These are phyloP conservation scores for Elanoides forficatus DNA, from an alignment of 2,113 vertebrate genomes.

Conservation along the genomic window DNA sequence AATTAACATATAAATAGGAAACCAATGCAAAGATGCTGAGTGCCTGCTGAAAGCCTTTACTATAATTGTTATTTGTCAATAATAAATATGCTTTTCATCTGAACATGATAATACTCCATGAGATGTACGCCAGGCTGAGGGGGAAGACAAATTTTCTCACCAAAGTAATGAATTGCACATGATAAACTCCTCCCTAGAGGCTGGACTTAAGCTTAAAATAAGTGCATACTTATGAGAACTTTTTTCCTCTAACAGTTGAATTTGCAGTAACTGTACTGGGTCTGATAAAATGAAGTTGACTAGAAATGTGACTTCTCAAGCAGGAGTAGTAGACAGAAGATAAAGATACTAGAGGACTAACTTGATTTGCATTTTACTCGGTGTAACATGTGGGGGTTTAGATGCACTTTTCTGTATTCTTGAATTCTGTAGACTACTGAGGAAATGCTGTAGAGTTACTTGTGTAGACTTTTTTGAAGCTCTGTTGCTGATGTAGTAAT, in stretches of 20 bases:
- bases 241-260: background rate
- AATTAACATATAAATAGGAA: too few relatives aligned
- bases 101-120: background rate
- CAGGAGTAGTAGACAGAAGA: background rate
- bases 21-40: background rate
- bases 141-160: background rate
- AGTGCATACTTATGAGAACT: background rate
- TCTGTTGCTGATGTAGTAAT: background rate
- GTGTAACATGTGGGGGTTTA: background rate
- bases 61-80: background rate
- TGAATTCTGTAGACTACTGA: background rate
- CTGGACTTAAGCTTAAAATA: background rate
- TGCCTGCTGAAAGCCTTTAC: background rate
- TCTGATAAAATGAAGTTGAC: background rate
- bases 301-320: background rate
- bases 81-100: background rate
- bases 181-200: background rate
- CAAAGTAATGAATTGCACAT: background rate
- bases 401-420: background rate
- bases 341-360: background rate
- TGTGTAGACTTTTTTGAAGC: background rate
- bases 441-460: background rate
- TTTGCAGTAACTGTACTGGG: background rate
- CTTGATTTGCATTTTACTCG: background rate
- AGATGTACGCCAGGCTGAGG: background rate